Conservation (phyloP, 2,888 invertebrate species). For the Atethmia centrago region DNA sequence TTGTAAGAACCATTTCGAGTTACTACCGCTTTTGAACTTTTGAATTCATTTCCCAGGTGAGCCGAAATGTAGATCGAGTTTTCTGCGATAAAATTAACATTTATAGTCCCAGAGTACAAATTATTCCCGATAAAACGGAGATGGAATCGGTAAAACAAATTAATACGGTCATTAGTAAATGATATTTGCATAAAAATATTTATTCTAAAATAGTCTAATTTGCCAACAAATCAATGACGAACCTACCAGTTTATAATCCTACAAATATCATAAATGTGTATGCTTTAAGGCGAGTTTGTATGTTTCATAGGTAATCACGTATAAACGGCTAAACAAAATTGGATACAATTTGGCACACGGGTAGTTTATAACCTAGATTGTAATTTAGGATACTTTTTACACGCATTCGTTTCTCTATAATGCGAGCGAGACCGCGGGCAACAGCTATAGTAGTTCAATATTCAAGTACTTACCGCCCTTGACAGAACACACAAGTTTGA, state of each 20-base stretch:
- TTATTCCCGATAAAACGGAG: conserved; percentile 50
- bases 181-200: conserved; percentile 16
- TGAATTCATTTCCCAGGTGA: conserved; percentile 64
- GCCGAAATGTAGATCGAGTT: conserved; percentile 44
- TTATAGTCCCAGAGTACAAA: conserved; percentile 49
- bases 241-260: not conserved
- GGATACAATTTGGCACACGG: not conserved
- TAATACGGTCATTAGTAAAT: conserved; percentile 40
- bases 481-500: conserved; percentile 94
- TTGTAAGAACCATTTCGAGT: conserved; percentile 62
- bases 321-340: not conserved
- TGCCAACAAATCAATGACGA: not conserved
- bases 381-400: not conserved
- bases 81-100: conserved; percentile 58
- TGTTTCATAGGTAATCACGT: not conserved
- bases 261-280: not conserved
- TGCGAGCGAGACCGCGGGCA: not conserved
- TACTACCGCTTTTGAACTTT: conserved; percentile 58
- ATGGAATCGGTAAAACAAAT: conserved; percentile 47
- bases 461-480: conserved; percentile 91
- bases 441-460: not conserved
- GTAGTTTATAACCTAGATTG: not conserved
- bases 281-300: not conserved
- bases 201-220: conserved; percentile 11
- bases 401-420: not conserved